These are phyloP conservation scores for Microplitis deprimator DNA, from an alignment of 2,888 invertebrate genomes.

Conservation along the genomic window DNA sequence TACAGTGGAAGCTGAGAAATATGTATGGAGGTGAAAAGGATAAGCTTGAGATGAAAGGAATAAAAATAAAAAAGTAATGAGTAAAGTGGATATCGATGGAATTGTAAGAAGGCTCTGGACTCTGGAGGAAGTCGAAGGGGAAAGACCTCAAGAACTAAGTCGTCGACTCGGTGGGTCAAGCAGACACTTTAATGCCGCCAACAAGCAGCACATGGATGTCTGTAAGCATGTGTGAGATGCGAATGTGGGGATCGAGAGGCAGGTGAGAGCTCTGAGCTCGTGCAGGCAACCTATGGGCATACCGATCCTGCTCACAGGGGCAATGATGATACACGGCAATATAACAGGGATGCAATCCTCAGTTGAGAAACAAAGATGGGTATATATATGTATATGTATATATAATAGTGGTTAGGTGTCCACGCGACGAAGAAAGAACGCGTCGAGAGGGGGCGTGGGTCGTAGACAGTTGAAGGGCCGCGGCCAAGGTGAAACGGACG, in stretches of 20 bases:
- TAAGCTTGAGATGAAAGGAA: neutral
- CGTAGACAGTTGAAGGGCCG: conserved; percentile 72
- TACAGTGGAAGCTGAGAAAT: conserved; percentile 3
- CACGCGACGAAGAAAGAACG: conserved; percentile 38
- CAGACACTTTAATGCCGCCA: conserved; percentile 30
- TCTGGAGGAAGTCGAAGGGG: conserved; percentile 42
- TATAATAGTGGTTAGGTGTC: conserved; percentile 21
- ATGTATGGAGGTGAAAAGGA: conserved; percentile 32
- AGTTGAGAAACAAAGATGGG: no score
- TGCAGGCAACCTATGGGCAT: neutral
- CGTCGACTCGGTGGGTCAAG: conserved; percentile 50
- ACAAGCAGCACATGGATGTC: conserved; percentile 16
- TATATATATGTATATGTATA: neutral
- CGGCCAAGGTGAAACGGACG: conserved; percentile 68
- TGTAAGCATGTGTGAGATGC: conserved; percentile 32
- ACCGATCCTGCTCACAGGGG: neutral
- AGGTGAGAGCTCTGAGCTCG: conserved; percentile 5
- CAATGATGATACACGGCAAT: neutral
- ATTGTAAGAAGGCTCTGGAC: neutral
- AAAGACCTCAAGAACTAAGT: conserved; percentile 48
- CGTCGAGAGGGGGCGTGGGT: conserved; percentile 62
- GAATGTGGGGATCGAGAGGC: conserved; percentile 37
- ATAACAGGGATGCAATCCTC: neutral
- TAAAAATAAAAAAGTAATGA: conserved; percentile 14
- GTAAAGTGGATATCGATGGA: conserved; percentile 4